Base-by-base conservation (phyloP, 2,888 invertebrate species). In the Salticus scenicus region DNA sequence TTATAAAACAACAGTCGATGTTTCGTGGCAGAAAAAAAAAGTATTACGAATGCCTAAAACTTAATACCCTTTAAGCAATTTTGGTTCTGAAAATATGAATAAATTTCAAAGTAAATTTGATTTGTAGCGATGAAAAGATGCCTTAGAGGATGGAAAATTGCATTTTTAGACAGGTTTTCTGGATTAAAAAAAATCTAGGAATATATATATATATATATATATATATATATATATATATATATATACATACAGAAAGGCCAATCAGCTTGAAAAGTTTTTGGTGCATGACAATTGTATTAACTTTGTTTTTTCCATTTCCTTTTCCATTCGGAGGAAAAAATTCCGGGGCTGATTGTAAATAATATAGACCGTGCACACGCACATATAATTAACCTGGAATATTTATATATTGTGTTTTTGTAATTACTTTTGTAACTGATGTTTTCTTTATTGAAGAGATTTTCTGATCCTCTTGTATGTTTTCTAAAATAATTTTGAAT, bases 51-150 rank as follows among this genome's bases (percentile, higher is more conserved):
- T 5, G 12, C 24, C 57, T 24, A 24, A 17, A 57, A 57, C 14
- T 57, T 57, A 57, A 24, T 57, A 57, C 57, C 24, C 57, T 57
- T 57, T 57, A 57, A 57, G 57, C 57, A 57, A 57, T 57, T 57
- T 57, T 57, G 24, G 7, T 7, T 20, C 57, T 57, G 24, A 57
- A 57, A 57, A 24, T 7, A 57, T 57, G 57, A 57, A 57, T 57
- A 57, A 57, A 57, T 57, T 57, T 57, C 20, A 5, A 57, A 57
- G 57, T 24, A 20, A 57, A 57, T 57, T 57, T 57, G 57, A 57
- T 57, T 57, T 57, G 57, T 57, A 57, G 57, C 42, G 7, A 47
- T 57, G 57, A 24, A 57, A 57, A 57, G 24, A 57, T 57, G 24
- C 57, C 24, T n/a, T 4, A 5, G 57, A 57, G 57, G 57, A 57